phyloP scores from a whole-genome alignment of 2,113 vertebrate species.

The Halichoeres trimaculatus region DNA sequence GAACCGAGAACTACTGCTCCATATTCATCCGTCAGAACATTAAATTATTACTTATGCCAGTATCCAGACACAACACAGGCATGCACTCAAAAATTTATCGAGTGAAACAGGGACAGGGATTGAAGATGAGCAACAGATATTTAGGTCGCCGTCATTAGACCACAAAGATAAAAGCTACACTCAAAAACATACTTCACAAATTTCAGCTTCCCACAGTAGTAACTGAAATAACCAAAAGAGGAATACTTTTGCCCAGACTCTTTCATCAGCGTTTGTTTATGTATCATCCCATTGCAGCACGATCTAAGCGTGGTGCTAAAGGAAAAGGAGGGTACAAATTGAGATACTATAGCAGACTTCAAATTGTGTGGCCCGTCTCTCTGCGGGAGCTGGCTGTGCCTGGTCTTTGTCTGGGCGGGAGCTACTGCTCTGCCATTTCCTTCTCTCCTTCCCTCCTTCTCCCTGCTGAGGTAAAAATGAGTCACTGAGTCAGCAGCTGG shows the following conservation, averaged over 20 bases:
- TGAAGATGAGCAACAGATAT: background rate
- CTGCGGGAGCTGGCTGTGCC: constrained; percentile 52
- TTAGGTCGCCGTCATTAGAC: constrained; percentile 9
- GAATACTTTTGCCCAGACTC: constrained; percentile 12
- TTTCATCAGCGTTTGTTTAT: constrained; percentile 42
- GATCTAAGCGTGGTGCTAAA: background rate
- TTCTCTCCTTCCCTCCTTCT: constrained; percentile 52
- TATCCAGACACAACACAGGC: constrained; percentile 22
- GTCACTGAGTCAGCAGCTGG: constrained; percentile 83
- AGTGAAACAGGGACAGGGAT: constrained; percentile 6
- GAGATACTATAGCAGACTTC: constrained; percentile 27
- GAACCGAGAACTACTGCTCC: constrained; percentile 11
- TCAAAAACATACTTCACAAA: background rate
- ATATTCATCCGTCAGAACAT: constrained; percentile 23
- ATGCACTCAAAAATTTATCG: background rate
- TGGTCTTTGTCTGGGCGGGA: constrained; percentile 72
- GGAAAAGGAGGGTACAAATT: constrained; percentile 37
- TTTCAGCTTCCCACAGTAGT: constrained; percentile 5
- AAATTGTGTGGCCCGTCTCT: constrained; percentile 50
- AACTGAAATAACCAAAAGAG: constrained; percentile 16
- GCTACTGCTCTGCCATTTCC: constrained; percentile 61
- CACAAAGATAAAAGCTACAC: constrained; percentile 18
- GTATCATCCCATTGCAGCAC: constrained; percentile 30
- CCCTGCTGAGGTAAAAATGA: constrained; percentile 79
- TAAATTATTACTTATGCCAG: constrained; percentile 18